phyloP scores from a whole-genome alignment of 2,797 vertebrate species.

The Pempheris klunzingeri region DNA sequence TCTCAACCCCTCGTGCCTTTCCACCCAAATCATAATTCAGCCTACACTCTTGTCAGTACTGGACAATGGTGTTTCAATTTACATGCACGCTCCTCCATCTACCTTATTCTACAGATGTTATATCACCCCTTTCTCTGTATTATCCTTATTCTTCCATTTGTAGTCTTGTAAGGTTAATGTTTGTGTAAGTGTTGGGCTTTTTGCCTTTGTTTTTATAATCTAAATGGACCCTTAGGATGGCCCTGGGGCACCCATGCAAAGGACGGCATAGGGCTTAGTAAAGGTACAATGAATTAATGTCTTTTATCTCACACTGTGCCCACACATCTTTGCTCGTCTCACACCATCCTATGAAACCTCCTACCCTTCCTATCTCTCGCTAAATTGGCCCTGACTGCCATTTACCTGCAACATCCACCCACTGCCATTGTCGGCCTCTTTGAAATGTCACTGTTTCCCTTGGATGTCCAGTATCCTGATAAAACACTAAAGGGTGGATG shows the following conservation, averaged over 20 bases:
- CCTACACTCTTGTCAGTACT: not conserved
- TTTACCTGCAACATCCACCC: slow-evolving; percentile 44
- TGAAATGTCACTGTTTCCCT: slow-evolving; percentile 52
- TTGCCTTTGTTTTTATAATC: not conserved
- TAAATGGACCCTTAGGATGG: too few species aligned
- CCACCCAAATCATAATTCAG: not conserved
- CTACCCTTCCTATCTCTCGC: slow-evolving; percentile 11
- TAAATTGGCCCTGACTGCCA: slow-evolving; percentile 11
- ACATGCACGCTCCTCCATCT: not conserved
- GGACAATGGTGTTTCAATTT: not conserved
- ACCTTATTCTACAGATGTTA: not conserved
- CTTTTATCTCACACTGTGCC: slow-evolving; percentile 9
- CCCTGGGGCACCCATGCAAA: not conserved
- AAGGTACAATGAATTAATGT: not conserved
- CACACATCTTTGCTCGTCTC: slow-evolving; percentile 10
- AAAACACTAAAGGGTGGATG: not conserved
- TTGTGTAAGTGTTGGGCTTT: not conserved
- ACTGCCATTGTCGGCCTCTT: slow-evolving; percentile 17
- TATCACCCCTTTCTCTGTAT: not conserved
- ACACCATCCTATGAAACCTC: not conserved
- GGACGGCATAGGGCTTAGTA: too few species aligned
- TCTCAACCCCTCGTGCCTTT: slow-evolving; percentile 4
- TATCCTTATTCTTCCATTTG: not conserved
- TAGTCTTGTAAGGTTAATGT: not conserved
- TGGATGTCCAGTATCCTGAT: slow-evolving; percentile 29